A percentile compares a stretch with the other conserved stretches of the same genome.
Conservation (phyloP, 53 echinoderm and acorn worm genomes). For the Antedon mediterranea region DNA sequence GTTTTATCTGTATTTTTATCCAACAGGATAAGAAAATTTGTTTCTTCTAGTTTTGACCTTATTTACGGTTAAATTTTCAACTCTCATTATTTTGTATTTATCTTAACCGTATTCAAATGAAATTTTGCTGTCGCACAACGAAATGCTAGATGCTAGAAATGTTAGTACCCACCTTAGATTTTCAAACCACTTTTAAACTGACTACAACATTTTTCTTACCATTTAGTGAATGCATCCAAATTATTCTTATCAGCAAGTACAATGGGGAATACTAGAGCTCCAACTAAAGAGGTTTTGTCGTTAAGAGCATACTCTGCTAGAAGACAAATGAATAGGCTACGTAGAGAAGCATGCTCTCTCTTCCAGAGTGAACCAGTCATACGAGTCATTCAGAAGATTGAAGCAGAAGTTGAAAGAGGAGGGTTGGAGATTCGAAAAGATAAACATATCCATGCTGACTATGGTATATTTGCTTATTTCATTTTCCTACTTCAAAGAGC, state of each 20-base stretch:
- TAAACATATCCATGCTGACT: slow-evolving; percentile 77
- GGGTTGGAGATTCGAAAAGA: slow-evolving; percentile 51
- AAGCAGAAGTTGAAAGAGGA: slow-evolving; percentile 72
- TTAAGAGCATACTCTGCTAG: slow-evolving; percentile 87
- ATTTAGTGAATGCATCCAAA: slow-evolving; percentile 2
- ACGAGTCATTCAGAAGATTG: slow-evolving; percentile 68
- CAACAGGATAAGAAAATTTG: no score
- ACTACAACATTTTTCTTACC: not conserved
- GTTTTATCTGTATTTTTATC: no score
- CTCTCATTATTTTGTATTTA: no score
- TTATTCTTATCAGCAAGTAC: not conserved
- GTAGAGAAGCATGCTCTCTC: slow-evolving; percentile 66
- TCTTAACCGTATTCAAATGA: no score
- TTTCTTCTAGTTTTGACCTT: no score
- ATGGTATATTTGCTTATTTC: no score
- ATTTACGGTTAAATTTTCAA: no score
- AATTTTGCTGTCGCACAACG: no score
- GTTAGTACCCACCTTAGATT: no score
- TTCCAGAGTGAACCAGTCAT: slow-evolving; percentile 94
- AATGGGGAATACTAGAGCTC: slow-evolving; percentile 24
- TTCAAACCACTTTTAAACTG: not conserved
- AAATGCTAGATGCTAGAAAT: no score
- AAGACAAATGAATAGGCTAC: slow-evolving; percentile 57
- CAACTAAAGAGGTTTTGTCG: slow-evolving; percentile 78
- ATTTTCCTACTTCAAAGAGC: no score